These are phyloP conservation scores for Enteromius argenteus DNA, from an alignment of 2,797 vertebrate genomes.

Conservation along the genomic window DNA sequence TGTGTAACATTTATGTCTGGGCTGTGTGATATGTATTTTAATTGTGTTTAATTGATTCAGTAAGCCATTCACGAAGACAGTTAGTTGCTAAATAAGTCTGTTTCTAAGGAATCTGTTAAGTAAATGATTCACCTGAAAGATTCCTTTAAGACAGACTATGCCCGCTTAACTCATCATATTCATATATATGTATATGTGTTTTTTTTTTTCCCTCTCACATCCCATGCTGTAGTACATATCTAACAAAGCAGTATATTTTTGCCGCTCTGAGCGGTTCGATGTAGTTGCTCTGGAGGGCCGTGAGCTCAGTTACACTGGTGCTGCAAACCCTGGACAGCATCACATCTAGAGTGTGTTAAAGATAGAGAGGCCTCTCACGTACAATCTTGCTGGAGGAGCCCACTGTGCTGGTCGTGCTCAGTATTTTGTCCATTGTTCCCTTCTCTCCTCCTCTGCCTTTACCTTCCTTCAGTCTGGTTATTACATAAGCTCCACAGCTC, in stretches of 20 bases:
- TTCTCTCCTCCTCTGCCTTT: conserved; percentile 42
- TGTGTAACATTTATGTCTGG: neutral
- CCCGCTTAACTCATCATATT: no score
- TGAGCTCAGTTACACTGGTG: neutral
- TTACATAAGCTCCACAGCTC: conserved; percentile 73
- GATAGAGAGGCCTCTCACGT: conserved; percentile 20
- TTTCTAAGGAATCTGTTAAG: neutral
- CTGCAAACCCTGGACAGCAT: conserved; percentile 29
- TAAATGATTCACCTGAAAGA: neutral
- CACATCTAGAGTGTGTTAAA: conserved; percentile 27
- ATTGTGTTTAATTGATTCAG: neutral
- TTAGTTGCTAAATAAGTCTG: neutral
- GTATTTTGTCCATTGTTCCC: conserved; percentile 38
- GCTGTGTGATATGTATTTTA: neutral
- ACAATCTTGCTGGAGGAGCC: conserved; percentile 25
- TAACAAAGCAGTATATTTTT: neutral
- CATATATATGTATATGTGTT: neutral
- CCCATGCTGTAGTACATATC: neutral
- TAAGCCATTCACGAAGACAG: neutral
- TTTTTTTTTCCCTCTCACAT: neutral
- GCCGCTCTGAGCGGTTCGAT: conserved; percentile 17
- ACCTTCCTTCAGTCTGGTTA: conserved; percentile 64
- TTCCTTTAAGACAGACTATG: neutral
- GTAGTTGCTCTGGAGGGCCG: neutral
- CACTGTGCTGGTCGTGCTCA: conserved; percentile 8